A percentile compares a stretch with the other conserved stretches of the same genome.
phyloP scores from a whole-genome alignment of 2,113 vertebrate species.

The Xenopus borealis region DNA sequence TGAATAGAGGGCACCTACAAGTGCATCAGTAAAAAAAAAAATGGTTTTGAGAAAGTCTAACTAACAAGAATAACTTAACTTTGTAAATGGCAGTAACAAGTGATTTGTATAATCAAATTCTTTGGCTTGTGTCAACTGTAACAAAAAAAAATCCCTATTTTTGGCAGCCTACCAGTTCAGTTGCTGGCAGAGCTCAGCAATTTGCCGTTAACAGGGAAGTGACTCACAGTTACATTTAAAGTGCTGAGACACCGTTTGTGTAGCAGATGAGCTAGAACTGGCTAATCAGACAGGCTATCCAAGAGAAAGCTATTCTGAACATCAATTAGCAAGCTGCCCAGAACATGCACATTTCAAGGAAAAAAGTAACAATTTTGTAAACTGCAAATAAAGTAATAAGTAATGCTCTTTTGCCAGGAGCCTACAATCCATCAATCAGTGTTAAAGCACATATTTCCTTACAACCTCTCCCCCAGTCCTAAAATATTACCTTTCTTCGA shows the following conservation, averaged over 20 bases:
- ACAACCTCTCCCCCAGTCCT: too few species aligned
- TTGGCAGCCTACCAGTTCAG: neutral
- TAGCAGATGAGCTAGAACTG: neutral
- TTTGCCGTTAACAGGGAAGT: neutral
- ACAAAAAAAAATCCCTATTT: neutral
- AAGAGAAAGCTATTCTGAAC: neutral
- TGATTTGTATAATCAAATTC: too few species aligned
- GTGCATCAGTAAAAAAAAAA: too few species aligned
- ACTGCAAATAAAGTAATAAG: neutral
- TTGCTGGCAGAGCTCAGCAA: neutral
- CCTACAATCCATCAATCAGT: too few species aligned
- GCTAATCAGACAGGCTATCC: neutral
- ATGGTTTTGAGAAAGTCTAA: too few species aligned
- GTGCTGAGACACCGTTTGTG: neutral
- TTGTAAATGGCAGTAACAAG: too few species aligned
- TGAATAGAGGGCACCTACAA: too few species aligned
- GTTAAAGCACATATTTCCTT: too few species aligned
- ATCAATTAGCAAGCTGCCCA: constrained; percentile 1
- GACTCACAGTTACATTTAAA: neutral
- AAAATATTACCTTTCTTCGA: too few species aligned
- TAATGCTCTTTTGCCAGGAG: neutral
- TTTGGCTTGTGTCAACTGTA: too few species aligned
- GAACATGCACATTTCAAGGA: neutral
- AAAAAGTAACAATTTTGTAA: constrained; percentile 1
- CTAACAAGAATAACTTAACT: too few species aligned